Conservation (phyloP, 2,113 vertebrate species). For the Sus scrofa region DNA sequence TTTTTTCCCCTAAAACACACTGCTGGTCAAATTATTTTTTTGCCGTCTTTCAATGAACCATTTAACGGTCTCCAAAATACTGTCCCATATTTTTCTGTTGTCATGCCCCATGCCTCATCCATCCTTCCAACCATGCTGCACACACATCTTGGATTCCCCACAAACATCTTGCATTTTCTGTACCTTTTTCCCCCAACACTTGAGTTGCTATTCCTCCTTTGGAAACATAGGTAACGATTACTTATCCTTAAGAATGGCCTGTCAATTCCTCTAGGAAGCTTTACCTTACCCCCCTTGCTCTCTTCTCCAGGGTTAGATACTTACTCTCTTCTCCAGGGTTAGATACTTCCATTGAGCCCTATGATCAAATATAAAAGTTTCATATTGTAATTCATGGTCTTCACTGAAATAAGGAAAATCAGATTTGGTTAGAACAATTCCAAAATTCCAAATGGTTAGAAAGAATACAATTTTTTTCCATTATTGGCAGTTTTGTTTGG, state of each 20-base stretch:
- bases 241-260: background rate
- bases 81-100: background rate
- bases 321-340: background rate
- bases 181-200: background rate
- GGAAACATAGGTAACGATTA: background rate
- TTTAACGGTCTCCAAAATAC: constrained; percentile 1
- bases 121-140: background rate
- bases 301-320: too few relatives aligned
- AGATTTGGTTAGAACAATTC: background rate
- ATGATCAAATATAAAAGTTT: background rate
- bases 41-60: background rate
- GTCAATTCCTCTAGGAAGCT: background rate
- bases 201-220: background rate
- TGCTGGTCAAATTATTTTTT: background rate
- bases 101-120: background rate
- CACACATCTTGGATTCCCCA: background rate
- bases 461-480: background rate
- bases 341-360: background rate
- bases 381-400: background rate
- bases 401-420: background rate
- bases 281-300: background rate
- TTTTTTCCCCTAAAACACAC: background rate
- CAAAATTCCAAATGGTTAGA: background rate
- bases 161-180: background rate
- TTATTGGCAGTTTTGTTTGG: background rate